Evolutionary conservation across 35 echinoderm and acorn worm species (phyloP), one percentile per base, ranked within the genome.

Genomic region (Acanthaster planci): DNA sequence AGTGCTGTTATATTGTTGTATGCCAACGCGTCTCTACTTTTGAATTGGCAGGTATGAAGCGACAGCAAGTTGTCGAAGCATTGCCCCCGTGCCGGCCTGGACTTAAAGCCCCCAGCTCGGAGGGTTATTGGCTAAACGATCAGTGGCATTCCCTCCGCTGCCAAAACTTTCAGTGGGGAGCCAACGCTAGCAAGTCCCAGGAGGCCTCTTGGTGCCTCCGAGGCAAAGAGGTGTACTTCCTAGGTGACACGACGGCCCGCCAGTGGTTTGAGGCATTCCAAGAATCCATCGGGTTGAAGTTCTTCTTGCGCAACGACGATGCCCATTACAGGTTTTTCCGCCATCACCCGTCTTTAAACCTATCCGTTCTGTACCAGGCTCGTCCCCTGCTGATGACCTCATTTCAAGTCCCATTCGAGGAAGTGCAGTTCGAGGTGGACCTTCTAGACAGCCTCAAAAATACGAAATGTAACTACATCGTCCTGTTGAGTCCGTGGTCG

Each of bases 401-500:
- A 72, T 72, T 26, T 29, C 18, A 72, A 29, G 64, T 72, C 34
- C 64, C 64, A 14, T 12, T 72, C 30, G 64, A 34, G 15, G 64
- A 72, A 72, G 34, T 34, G 2, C 64, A 34, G 14, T 72, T 72
- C 30, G 64, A 72, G 34, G 15, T 34, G 23, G 64, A 72, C 34
- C 14, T 72, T 21, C 34, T 72, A 29, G 34, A 72, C 23, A 72
- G 26, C 23, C 64, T 72, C 14, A 72, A 72, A 72, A 34, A 36
- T 72, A 19, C 23, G 14, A 23, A 72, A n/a, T 72, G 64, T 26
- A 72, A 72, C 2, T 31, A 34, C 16, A 37, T 57, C 18, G 17
- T 90, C 17, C 29, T 90, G 7, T 26, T 90, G 56, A 90, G 87
- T 54, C 87, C 80, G 10, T 90, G 68, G 80, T 80, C 87, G 15